Evolutionary conservation across 2,888 invertebrate genomes (phyloP), one percentile per base, ranked within the genome.

Genomic region (Bombyx huttoni): DNA sequence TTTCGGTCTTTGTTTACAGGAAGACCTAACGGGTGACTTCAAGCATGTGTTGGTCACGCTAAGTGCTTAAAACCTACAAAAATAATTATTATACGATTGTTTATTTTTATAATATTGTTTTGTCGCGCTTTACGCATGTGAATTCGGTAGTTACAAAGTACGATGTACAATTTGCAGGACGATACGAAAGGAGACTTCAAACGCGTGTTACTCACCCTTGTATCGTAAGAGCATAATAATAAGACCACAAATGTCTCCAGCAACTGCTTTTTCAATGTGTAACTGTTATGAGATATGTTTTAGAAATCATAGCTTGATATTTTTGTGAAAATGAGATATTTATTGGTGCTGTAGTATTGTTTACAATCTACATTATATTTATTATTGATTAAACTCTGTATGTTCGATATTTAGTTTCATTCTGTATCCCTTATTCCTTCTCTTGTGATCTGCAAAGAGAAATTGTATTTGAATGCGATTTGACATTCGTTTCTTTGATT

Each of bases 141-240:
- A 58, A 66, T 60, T 64, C 67, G 62, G 68, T 65, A 67, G 65
- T 70, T 69, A 70, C 64, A 63, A 71, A 67, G 76, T 77, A 70
- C 75, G 75, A 78, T 83, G 75, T 81, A 76, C 81, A 73, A 76
- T 83, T 89, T 90, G 74, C 91, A 92, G 91, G 91, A 91, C 70
- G 93, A 93, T 82, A 86, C 91, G 65, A 91, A 91, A 68, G 93
- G 93, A 53, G 93, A 93, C 87, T 92, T 92, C 89, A 90, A 91
- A 83, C 89, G 91, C 68, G 90, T 91, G 63, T 90, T 94, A 80
- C 88, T 92, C 60, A 89, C 90, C 61, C 62, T 92, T 68, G 82
- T 87, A 59, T 82, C 82, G 55, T 88, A 81, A 70, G 73, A 68
- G 71, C 78, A 73, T 77, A 76, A 79, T 78, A 73, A 68, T 78